Evolutionary conservation across 2,113 vertebrate species (phyloP).

Genomic region (Rhodinocichla rosea): DNA sequence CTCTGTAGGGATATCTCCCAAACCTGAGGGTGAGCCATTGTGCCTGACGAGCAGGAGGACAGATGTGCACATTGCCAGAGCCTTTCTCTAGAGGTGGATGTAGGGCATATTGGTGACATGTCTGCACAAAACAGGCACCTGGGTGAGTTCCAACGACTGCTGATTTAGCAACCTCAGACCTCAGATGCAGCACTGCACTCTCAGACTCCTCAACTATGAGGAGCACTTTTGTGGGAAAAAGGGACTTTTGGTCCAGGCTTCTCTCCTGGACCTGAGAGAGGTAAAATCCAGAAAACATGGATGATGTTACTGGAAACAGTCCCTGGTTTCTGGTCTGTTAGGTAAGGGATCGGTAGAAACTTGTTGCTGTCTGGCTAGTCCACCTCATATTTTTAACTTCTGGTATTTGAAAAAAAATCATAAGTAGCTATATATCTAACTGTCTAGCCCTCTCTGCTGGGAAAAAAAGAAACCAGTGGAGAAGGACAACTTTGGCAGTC

Average conservation of each 20-base stretch:
- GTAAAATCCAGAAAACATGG: not conserved
- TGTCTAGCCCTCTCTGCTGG: not conserved
- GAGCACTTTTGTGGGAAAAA: not conserved
- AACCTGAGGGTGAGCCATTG: rapidly evolving
- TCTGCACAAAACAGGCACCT: not conserved
- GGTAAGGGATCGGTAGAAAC: not conserved
- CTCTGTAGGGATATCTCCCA: not conserved
- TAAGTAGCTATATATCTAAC: not conserved
- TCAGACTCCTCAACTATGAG: not conserved
- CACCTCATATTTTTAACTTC: not conserved
- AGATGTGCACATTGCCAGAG: not conserved
- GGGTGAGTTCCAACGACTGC: not conserved
- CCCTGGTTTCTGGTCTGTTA: not conserved
- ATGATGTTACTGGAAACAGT: not conserved
- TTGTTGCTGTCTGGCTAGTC: not conserved
- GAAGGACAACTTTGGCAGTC: not conserved
- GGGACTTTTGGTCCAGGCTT: not conserved
- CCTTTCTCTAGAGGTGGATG: not conserved
- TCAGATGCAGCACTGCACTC: not conserved
- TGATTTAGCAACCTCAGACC: not conserved
- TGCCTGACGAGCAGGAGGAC: rapidly evolving
- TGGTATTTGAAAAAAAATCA: not conserved
- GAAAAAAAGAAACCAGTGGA: not conserved
- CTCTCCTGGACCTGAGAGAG: not conserved
- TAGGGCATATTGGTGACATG: not conserved